Evolutionary conservation across 53 echinoderm and acorn worm genomes (phyloP), one percentile per base, ranked within the genome.

Genomic region (Patiria pectinifera): DNA sequence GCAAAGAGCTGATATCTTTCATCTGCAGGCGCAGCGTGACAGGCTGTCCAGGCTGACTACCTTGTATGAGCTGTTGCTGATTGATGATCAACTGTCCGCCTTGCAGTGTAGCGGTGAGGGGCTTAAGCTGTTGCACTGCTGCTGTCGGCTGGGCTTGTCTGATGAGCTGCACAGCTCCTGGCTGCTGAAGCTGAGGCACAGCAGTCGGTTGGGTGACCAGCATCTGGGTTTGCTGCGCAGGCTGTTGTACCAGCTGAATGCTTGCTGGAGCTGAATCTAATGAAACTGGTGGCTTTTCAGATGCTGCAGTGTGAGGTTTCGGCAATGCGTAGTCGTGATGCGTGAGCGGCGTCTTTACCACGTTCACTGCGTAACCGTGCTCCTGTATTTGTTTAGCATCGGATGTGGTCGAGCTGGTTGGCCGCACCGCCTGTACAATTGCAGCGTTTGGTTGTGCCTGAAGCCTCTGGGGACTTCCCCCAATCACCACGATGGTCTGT

Each of bases 11-110:
- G 22, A 87, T 85, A 82, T 97, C 97, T 92, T 95, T 93, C 53
- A 97, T 94, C 63, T 95, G 95, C 48, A 97, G 71, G 83, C 95
- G 97, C n/a, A 97, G 82, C 12, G 94, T 94, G 77, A 97, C 94
- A 49, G 97, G 97, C 69, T 97, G 97, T n/a, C 81, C 81, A n/a
- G 80, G 69, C 19, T 87, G 87, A 35, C 53, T 78, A 25, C 53
- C 87, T 61, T 87, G 87, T 14, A 87, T 53, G 18, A 60, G 77
- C 44, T 87, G 87, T 43, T 77, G 87, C 78, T 87, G 87, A 62
- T 87, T 78, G 61, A 87, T 48, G 16, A 87, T 77, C 35, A 87
- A 60, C 45, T 87, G 87, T 15, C 87, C 87, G 4, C 87, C 87
- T 77, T 87, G 87, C 0, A 87, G 87, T 35, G 87, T 87, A 2